phyloP scores from a whole-genome alignment of 2,888 invertebrate genomes.

The Tortricodes alternella region DNA sequence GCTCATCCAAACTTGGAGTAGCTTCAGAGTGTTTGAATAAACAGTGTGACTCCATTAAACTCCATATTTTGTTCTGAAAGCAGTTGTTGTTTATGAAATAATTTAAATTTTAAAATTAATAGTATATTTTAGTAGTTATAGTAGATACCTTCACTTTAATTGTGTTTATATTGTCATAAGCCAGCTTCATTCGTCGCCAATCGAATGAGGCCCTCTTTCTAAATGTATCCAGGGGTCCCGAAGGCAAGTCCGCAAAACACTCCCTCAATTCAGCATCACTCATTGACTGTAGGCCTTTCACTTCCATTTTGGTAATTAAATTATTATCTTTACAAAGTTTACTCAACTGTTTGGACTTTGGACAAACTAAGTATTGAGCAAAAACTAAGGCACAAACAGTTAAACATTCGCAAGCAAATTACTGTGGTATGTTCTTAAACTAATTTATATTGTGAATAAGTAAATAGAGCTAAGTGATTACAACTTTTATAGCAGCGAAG shows the following conservation, averaged over 20 bases:
- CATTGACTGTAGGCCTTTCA: slow-evolving; percentile 37
- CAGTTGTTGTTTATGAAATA: too few relatives aligned
- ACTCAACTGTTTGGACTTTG: slow-evolving; percentile 4
- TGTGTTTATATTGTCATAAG: slow-evolving; percentile 59
- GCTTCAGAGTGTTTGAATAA: slow-evolving; percentile 90
- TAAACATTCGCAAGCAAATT: too few relatives aligned
- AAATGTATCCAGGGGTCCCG: slow-evolving; percentile 85
- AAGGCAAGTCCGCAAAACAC: slow-evolving; percentile 82
- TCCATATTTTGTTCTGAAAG: slow-evolving; percentile 73
- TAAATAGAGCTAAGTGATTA: too few relatives aligned
- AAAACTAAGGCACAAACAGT: too few relatives aligned
- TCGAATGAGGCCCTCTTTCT: slow-evolving; percentile 86
- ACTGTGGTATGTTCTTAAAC: too few relatives aligned
- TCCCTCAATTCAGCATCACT: slow-evolving; percentile 59
- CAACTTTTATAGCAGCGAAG: too few relatives aligned
- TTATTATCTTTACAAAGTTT: not conserved
- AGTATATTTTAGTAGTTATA: too few relatives aligned
- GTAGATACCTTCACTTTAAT: slow-evolving; percentile 72
- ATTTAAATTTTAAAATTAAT: too few relatives aligned
- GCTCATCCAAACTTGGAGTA: slow-evolving; percentile 79
- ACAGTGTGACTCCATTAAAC: slow-evolving; percentile 88
- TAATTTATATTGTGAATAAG: too few relatives aligned
- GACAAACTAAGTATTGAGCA: not conserved
- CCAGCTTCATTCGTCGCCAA: slow-evolving; percentile 84
- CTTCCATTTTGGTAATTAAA: slow-evolving; percentile 29